Evolutionary conservation across 1,140 invertebrate species (phyloP).

Genomic region (Camponotus pennsylvanicus): DNA sequence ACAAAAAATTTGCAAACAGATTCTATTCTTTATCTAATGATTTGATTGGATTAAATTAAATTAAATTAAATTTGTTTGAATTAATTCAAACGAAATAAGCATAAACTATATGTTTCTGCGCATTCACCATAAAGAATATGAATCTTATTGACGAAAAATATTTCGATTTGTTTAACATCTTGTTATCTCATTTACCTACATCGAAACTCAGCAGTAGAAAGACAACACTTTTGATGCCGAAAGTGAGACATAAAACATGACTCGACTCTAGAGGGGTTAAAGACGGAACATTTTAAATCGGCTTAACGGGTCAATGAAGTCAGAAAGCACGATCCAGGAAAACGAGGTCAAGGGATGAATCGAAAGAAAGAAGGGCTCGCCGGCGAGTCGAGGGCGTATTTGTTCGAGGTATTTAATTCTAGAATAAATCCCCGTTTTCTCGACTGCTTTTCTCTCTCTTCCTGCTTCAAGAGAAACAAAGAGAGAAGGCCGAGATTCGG

Average conservation of each 20-base stretch:
- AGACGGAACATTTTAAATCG: constrained; percentile 54
- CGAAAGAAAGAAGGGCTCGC: constrained; percentile 10
- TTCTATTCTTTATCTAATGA: background rate
- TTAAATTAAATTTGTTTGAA: background rate
- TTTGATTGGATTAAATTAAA: background rate
- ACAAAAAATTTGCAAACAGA: background rate
- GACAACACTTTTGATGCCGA: constrained; percentile 14
- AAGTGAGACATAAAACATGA: constrained; percentile 32
- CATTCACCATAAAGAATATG: background rate
- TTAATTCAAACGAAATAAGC: background rate
- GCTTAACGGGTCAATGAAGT: constrained; percentile 65
- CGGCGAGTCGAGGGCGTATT: constrained; percentile 49
- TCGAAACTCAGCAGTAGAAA: constrained; percentile 14
- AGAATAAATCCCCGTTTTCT: constrained; percentile 59
- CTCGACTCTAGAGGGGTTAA: constrained; percentile 3
- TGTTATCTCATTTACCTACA: constrained; percentile 17
- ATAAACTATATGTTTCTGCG: background rate
- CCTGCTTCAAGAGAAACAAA: background rate
- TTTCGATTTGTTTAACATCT: constrained; percentile 2
- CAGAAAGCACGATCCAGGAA: constrained; percentile 29
- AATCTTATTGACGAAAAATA: background rate
- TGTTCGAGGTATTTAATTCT: constrained; percentile 63
- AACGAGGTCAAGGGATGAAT: constrained; percentile 60
- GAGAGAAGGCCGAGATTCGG: background rate
- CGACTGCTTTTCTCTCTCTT: background rate